Evolutionary conservation across 2,113 vertebrate genomes (phyloP).

Genomic region (Tychaedon coryphoeus): DNA sequence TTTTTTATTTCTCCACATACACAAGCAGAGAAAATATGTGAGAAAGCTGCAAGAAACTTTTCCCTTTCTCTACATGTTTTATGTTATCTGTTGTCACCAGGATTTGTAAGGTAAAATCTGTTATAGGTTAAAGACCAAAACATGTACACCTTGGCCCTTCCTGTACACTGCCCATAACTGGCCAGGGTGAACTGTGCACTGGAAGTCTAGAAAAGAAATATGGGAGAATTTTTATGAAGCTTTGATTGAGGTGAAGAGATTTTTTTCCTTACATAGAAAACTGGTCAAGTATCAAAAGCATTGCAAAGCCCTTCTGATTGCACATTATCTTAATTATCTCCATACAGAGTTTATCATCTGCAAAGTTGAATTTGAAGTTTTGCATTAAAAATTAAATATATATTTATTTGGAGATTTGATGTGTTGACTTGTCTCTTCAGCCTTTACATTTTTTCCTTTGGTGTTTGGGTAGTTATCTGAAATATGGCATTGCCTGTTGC

Average conservation of each 20-base stretch:
- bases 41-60: background rate
- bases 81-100: background rate
- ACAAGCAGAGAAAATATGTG: background rate
- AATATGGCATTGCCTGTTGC: background rate
- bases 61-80: background rate
- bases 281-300: background rate
- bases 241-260: background rate
- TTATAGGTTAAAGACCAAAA: background rate
- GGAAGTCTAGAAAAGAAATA: background rate
- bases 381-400: background rate
- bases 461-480: background rate
- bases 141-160: rapidly evolving
- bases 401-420: background rate
- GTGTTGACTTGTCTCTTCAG: background rate
- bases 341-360: background rate
- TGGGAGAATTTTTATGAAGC: background rate
- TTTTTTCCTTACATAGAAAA: background rate
- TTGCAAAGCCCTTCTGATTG: background rate
- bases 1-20: background rate
- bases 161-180: background rate
- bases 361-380: background rate
- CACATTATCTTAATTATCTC: background rate
- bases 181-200: background rate
- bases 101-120: background rate
- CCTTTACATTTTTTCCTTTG: background rate